Percentiles rank a stretch among this genome's conserved stretches.
These are phyloP conservation scores for Phaonia tiefii DNA, from an alignment of 2,888 invertebrate genomes.

Conservation along the genomic window DNA sequence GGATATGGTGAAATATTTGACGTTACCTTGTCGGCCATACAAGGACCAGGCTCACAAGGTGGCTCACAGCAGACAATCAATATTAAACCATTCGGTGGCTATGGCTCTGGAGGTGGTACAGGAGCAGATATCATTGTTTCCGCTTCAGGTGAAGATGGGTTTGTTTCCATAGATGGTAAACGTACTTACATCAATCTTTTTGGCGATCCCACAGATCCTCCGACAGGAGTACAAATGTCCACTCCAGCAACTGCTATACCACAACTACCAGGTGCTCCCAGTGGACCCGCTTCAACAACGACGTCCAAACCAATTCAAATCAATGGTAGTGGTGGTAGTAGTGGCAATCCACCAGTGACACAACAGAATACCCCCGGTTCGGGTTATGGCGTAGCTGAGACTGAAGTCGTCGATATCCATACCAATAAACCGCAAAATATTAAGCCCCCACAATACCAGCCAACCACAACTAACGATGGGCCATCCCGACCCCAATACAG, in stretches of 20 bases:
- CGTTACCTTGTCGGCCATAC: slow-evolving; percentile 92
- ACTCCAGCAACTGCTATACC: slow-evolving; percentile 78
- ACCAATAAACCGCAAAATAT: slow-evolving; percentile 77
- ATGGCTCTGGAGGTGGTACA: slow-evolving; percentile 70
- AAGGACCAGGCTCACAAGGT: slow-evolving; percentile 86
- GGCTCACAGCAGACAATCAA: slow-evolving; percentile 80
- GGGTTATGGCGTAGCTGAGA: slow-evolving; percentile 84
- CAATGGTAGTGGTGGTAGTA: slow-evolving; percentile 69
- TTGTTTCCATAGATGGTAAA: slow-evolving; percentile 95
- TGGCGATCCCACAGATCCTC: slow-evolving; percentile 83
- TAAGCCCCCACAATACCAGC: slow-evolving; percentile 83
- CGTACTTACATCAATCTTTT: slow-evolving; percentile 93
- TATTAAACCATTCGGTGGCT: slow-evolving; percentile 78
- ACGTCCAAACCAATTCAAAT: slow-evolving; percentile 57
- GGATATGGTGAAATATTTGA: slow-evolving; percentile 92
- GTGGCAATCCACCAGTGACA: slow-evolving; percentile 66
- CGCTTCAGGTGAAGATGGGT: slow-evolving; percentile 90
- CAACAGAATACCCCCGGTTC: slow-evolving; percentile 82
- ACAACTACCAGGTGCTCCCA: slow-evolving; percentile 71
- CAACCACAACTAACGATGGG: slow-evolving; percentile 81
- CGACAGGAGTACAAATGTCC: slow-evolving; percentile 77
- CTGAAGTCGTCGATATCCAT: slow-evolving; percentile 81
- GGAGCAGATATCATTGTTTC: slow-evolving; percentile 88
- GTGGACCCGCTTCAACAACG: slow-evolving; percentile 65
- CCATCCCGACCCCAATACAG: slow-evolving; percentile 85